Evolutionary conservation across 2,888 invertebrate genomes (phyloP).

Genomic region (Cosmopolites sordidus): DNA sequence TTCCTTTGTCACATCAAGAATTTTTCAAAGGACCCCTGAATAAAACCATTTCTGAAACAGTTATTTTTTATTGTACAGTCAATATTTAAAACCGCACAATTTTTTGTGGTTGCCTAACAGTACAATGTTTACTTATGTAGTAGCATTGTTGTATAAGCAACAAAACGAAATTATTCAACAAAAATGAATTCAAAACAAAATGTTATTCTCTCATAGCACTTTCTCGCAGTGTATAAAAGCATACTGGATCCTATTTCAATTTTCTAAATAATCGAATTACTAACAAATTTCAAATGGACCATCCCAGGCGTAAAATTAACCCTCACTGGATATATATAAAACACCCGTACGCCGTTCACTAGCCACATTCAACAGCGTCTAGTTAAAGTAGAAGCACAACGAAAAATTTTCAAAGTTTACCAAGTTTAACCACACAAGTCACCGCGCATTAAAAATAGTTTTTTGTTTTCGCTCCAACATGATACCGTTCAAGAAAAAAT

Average conservation of each 20-base stretch:
- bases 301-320: slow-evolving; percentile 19
- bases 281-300: slow-evolving; percentile 7
- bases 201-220: no score
- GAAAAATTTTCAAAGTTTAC: slow-evolving; percentile 10
- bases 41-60: no score
- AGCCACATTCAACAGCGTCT: slow-evolving; percentile 1
- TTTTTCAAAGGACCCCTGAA: no score
- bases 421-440: slow-evolving; percentile 23
- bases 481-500: slow-evolving; percentile 23
- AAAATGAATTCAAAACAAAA: no score
- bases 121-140: no score
- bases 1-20: no score
- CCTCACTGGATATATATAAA: slow-evolving; percentile 4
- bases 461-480: slow-evolving; percentile 14
- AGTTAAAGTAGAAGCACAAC: slow-evolving; percentile 9
- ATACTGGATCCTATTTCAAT: slow-evolving; percentile 7
- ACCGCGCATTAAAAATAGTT: slow-evolving; percentile 7
- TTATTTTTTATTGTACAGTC: no score
- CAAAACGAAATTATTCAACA: no score
- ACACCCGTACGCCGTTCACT: background rate
- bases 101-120: no score
- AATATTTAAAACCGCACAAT: no score
- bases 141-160: no score
- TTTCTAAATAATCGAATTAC: slow-evolving; percentile 19
- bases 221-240: slow-evolving; percentile 7